phyloP scores from a whole-genome alignment of 2,113 vertebrate genomes.

The Xenopus tropicalis region UCB_Xtro_10.0 CM004446.2:49826001-49826500 shows the following conservation, averaged over 20 bases:
- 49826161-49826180: background rate
- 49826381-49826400: too few relatives aligned
- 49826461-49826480: too few relatives aligned
- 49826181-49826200: background rate
- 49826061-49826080: background rate
- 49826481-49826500: too few relatives aligned
- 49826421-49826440: too few relatives aligned
- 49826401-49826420: too few relatives aligned
- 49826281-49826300: slow-evolving; percentile 18
- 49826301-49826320: too few relatives aligned
- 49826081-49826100: background rate
- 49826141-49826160: background rate
- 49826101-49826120: background rate
- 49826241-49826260: slow-evolving; percentile 7
- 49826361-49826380: too few relatives aligned
- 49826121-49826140: background rate
- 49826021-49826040: background rate
- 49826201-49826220: background rate
- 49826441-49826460: too few relatives aligned
- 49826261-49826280: background rate
- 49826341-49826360: too few relatives aligned
- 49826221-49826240: background rate
- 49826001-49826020: background rate
- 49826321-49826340: too few relatives aligned
- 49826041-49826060: background rate